phyloP scores from a whole-genome alignment of 1,140 invertebrate genomes.

The Euglossa dilemma region DNA sequence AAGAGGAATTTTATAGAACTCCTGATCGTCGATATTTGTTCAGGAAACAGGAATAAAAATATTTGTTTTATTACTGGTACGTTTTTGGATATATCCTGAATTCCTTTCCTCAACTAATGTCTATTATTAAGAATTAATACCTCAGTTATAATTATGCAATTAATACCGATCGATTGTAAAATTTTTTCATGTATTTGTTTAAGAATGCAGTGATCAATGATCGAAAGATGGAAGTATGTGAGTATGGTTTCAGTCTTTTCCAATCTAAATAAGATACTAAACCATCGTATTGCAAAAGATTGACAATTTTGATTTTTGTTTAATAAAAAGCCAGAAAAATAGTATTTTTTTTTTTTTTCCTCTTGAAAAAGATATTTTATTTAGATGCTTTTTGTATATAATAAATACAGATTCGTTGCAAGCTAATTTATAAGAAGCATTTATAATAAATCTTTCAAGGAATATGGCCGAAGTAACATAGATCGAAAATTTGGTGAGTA shows the following conservation, averaged over 20 bases:
- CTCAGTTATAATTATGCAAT: not conserved
- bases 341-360: not conserved
- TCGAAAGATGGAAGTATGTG: constrained; percentile 25
- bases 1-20: constrained; percentile 31
- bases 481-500: constrained; percentile 17
- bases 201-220: not conserved
- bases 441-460: not conserved
- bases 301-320: not conserved
- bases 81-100: constrained; percentile 32
- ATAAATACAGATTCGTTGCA: not conserved
- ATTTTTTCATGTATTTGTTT: constrained; percentile 14
- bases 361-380: not conserved
- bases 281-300: not conserved
- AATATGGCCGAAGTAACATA: not conserved
- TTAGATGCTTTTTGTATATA: not conserved
- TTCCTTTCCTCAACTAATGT: constrained; percentile 38
- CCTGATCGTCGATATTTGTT: constrained; percentile 11
- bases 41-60: constrained; percentile 23
- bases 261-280: not conserved
- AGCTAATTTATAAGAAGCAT: not conserved
- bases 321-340: not conserved
- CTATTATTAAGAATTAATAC: constrained; percentile 16
- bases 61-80: constrained; percentile 11
- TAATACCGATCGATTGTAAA: constrained; percentile 18
- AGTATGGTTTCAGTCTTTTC: constrained; percentile 6